A percentile compares a stretch with the other conserved stretches of the same genome.
phyloP scores from a whole-genome alignment of 1,140 invertebrate genomes.

The Ceratoteleas bidentatus region DNA sequence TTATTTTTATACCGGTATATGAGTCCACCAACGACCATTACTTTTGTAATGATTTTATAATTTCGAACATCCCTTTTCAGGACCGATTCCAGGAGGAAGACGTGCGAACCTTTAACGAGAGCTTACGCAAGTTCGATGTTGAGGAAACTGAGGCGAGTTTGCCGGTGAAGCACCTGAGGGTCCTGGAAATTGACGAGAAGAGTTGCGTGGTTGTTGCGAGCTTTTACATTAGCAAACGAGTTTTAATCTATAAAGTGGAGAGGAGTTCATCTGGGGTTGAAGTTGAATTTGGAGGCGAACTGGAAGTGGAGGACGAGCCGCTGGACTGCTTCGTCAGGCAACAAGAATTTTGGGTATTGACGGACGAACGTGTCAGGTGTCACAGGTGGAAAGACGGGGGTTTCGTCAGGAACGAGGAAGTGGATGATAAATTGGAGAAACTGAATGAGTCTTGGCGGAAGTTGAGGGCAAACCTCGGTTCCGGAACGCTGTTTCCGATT shows the following conservation, averaged over 20 bases:
- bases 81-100: no score
- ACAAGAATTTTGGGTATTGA: constrained; percentile 77
- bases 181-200: constrained; percentile 74
- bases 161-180: constrained; percentile 83
- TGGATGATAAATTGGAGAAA: constrained; percentile 68
- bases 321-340: constrained; percentile 77
- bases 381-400: constrained; percentile 72
- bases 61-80: no score
- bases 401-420: constrained; percentile 66
- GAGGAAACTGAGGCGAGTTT: constrained; percentile 82
- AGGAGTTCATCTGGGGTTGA: not conserved
- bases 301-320: constrained; percentile 75
- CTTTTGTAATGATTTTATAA: no score
- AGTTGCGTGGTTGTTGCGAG: constrained; percentile 77
- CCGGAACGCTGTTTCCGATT: constrained; percentile 79
- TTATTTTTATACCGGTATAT: no score
- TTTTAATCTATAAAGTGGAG: constrained; percentile 80
- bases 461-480: constrained; percentile 63
- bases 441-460: constrained; percentile 76
- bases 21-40: no score
- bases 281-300: constrained; percentile 69
- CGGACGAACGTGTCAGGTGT: constrained; percentile 69
- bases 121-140: constrained; percentile 77
- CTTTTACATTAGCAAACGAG: constrained; percentile 79
- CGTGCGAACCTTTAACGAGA: no score